phyloP scores from a whole-genome alignment of 2,888 invertebrate species.

The Anthophora plumipes region DNA sequence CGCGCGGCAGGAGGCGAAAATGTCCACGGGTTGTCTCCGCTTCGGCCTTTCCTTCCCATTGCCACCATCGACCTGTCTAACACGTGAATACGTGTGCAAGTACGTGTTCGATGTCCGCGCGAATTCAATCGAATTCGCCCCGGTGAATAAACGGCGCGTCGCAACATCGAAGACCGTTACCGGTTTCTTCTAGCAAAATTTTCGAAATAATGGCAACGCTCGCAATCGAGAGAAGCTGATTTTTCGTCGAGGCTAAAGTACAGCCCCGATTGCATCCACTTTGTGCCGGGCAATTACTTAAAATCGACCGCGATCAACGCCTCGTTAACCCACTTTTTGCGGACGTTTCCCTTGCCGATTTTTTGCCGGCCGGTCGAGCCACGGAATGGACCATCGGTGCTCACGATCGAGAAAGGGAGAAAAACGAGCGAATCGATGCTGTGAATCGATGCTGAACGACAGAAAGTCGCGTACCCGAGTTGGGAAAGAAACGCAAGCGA shows the following conservation, averaged over 20 bases:
- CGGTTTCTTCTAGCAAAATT: slow-evolving; percentile 3
- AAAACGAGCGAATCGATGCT: slow-evolving; percentile 2
- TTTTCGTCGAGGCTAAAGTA: neutral
- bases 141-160: too few relatives aligned
- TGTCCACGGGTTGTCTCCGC: slow-evolving; percentile 17
- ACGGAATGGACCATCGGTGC: neutral
- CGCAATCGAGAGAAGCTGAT: neutral
- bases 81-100: neutral
- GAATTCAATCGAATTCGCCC: too few relatives aligned
- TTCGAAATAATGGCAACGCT: neutral
- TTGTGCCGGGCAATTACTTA: slow-evolving; percentile 39
- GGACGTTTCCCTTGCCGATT: slow-evolving; percentile 25
- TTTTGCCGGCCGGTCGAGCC: slow-evolving; percentile 23
- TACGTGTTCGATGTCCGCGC: neutral
- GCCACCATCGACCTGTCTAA: neutral
- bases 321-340: slow-evolving; percentile 64
- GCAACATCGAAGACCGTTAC: neutral
- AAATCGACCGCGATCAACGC: slow-evolving; percentile 61
- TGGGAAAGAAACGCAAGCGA: slow-evolving; percentile 6
- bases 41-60: neutral
- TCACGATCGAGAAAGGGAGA: neutral
- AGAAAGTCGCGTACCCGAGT: slow-evolving; percentile 3
- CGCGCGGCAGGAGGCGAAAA: slow-evolving; percentile 63
- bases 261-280: slow-evolving; percentile 33
- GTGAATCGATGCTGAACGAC: slow-evolving; percentile 17